Conservation (phyloP, 2,888 invertebrate genomes). For the Theretra japonica region DNA sequence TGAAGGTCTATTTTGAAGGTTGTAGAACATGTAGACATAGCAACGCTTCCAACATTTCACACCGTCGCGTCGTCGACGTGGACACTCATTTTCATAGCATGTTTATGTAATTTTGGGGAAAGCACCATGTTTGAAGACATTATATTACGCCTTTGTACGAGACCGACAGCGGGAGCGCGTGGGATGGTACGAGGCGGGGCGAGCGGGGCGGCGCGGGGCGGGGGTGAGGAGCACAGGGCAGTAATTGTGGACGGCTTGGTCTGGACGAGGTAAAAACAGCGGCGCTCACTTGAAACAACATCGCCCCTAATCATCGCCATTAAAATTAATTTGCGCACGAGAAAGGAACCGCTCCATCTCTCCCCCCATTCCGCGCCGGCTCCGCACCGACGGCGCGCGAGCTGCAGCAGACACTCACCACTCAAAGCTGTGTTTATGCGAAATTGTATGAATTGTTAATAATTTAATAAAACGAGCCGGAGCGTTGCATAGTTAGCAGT, state of each 20-base stretch:
- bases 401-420: too few relatives aligned
- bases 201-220: neutral
- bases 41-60: too few relatives aligned
- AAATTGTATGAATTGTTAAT: too few relatives aligned
- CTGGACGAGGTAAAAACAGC: constrained; percentile 35
- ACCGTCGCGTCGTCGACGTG: too few relatives aligned
- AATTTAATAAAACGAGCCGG: too few relatives aligned
- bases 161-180: neutral
- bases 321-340: constrained; percentile 78
- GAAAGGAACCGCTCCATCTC: constrained; percentile 30
- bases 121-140: too few relatives aligned
- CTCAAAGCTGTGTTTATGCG: too few relatives aligned
- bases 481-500: too few relatives aligned
- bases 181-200: neutral
- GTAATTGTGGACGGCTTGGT: constrained; percentile 19
- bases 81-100: too few relatives aligned
- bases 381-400: neutral
- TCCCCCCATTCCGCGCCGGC: constrained; percentile 30
- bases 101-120: too few relatives aligned
- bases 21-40: too few relatives aligned
- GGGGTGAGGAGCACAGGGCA: constrained; percentile 37
- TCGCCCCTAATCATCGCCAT: constrained; percentile 74
- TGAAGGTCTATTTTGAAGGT: too few relatives aligned
- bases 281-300: constrained; percentile 46
- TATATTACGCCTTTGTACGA: neutral